phyloP scores from a whole-genome alignment of 2,888 invertebrate genomes.

The Oligia latruncula region DNA sequence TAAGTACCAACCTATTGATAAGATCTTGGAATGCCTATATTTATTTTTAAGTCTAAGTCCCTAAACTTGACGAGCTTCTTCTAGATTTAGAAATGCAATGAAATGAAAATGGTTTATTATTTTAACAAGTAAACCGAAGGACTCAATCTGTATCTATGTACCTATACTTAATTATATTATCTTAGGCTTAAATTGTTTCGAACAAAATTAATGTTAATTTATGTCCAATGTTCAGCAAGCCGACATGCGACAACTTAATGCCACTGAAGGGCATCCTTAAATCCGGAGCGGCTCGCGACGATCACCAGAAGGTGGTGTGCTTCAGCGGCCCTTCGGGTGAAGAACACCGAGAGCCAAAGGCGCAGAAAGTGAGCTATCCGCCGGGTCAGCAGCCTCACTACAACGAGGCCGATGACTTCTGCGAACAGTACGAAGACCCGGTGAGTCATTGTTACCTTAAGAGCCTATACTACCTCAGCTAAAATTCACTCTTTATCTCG shows the following conservation, averaged over 20 bases:
- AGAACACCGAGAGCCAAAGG: slow-evolving; percentile 71
- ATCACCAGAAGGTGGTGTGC: slow-evolving; percentile 87
- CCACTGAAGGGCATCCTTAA: slow-evolving; percentile 87
- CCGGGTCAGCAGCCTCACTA: slow-evolving; percentile 81
- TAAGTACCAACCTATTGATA: background rate
- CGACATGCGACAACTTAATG: slow-evolving; percentile 77
- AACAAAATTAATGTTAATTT: slow-evolving; percentile 7
- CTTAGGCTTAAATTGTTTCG: background rate
- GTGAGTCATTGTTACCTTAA: slow-evolving; percentile 66
- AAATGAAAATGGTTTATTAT: background rate
- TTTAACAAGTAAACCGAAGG: background rate
- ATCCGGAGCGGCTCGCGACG: slow-evolving; percentile 82
- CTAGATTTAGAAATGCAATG: background rate
- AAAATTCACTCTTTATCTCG: too few species aligned
- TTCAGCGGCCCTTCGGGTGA: slow-evolving; percentile 85
- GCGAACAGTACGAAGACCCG: slow-evolving; percentile 77
- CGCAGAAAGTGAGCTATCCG: slow-evolving; percentile 67
- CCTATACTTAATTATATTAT: background rate
- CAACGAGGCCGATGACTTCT: slow-evolving; percentile 80
- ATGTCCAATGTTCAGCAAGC: slow-evolving; percentile 74
- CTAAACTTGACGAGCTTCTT: background rate
- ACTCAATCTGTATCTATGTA: background rate
- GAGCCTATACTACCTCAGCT: too few species aligned
- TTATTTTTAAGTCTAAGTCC: background rate
- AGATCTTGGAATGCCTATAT: background rate